Evolutionary conservation across 2,888 invertebrate species (phyloP).

Genomic region (Scaeva pyrastri): DNA sequence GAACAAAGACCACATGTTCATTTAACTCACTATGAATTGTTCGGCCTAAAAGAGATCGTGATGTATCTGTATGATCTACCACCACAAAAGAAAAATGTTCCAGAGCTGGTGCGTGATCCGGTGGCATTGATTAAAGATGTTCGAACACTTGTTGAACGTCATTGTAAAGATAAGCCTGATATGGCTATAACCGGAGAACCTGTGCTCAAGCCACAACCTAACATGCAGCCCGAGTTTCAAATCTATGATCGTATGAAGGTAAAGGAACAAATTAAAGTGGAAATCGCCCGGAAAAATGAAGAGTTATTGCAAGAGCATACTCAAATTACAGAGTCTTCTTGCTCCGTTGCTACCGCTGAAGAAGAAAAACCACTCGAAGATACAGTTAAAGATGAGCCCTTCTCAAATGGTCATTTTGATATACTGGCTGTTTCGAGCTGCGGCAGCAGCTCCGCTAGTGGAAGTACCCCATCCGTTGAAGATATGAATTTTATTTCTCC

Average conservation of each 20-base stretch:
- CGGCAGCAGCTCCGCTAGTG: constrained; percentile 66
- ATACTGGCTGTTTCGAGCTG: constrained; percentile 56
- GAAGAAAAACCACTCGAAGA: constrained; percentile 53
- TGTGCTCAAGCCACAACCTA: constrained; percentile 85
- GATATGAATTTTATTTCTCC: constrained; percentile 77
- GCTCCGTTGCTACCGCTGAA: constrained; percentile 44
- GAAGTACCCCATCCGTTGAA: constrained; percentile 61
- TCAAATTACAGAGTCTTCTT: constrained; percentile 57
- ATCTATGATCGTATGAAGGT: constrained; percentile 81
- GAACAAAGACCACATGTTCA: constrained; percentile 86
- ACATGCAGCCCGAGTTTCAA: constrained; percentile 77
- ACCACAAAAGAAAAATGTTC: constrained; percentile 95
- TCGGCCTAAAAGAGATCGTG: constrained; percentile 94
- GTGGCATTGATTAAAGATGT: constrained; percentile 95
- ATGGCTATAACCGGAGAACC: constrained; percentile 93
- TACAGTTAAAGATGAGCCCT: constrained; percentile 51
- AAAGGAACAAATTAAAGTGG: constrained; percentile 82
- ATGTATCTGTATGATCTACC: constrained; percentile 96
- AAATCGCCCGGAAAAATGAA: constrained; percentile 81
- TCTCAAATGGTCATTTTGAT: constrained; percentile 67
- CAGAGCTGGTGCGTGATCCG: constrained; percentile 94
- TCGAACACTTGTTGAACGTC: constrained; percentile 93
- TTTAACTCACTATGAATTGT: constrained; percentile 91
- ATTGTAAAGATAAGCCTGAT: constrained; percentile 93
- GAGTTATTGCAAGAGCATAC: constrained; percentile 79